These are phyloP conservation scores for Oreortyx pictus DNA, from an alignment of 2,797 vertebrate species.

Conservation along the genomic window DNA sequence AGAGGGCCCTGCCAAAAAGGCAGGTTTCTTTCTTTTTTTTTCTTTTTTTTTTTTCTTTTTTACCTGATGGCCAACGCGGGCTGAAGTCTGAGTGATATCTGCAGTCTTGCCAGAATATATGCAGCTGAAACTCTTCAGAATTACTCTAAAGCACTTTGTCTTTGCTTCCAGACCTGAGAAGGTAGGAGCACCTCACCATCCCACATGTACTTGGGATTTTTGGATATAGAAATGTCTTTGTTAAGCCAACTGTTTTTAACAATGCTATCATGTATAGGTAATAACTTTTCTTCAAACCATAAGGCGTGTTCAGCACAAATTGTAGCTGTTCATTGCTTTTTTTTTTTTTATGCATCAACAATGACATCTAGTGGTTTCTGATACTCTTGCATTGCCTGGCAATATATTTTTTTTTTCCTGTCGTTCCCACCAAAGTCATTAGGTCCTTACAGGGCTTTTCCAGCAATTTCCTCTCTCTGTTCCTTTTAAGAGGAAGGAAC, in stretches of 20 bases:
- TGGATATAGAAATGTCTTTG: neutral
- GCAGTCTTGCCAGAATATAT: too few relatives aligned
- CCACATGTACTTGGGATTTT: accelerated
- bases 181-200: accelerated
- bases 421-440: accelerated
- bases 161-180: accelerated
- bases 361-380: neutral
- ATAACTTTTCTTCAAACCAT: too few relatives aligned
- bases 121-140: neutral
- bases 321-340: accelerated
- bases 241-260: accelerated
- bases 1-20: neutral
- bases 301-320: neutral
- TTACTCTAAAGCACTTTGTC: neutral
- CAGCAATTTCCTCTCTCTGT: accelerated
- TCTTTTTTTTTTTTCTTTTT: neutral
- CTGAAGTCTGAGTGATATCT: neutral
- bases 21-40: too few relatives aligned
- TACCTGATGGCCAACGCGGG: too few relatives aligned
- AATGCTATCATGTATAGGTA: accelerated
- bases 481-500: neutral
- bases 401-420: neutral
- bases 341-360: neutral
- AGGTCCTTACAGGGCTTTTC: neutral
- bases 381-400: neutral